Conservation (phyloP, 2,797 vertebrate genomes). For the Diglossa cyanea region DNA sequence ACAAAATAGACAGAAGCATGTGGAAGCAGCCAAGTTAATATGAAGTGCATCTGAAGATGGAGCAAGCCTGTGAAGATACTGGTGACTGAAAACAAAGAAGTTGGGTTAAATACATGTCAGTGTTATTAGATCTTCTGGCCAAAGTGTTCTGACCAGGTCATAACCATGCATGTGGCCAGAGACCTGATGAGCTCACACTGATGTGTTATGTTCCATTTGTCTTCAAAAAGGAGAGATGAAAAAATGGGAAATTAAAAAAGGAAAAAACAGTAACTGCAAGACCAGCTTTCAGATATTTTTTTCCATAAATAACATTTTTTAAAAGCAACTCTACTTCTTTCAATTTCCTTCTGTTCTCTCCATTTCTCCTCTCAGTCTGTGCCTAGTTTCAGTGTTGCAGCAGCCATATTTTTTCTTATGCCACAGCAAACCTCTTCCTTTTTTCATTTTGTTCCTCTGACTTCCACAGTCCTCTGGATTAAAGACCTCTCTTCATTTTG, state of each 20-base stretch:
- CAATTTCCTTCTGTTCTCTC: background rate
- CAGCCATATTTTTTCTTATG: background rate
- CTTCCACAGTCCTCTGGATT: background rate
- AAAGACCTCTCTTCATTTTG: background rate
- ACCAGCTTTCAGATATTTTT: background rate
- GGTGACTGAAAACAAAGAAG: background rate
- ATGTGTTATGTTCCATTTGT: background rate
- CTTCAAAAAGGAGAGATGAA: background rate
- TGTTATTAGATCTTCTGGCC: background rate
- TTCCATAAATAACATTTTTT: background rate
- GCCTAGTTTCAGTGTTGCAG: background rate
- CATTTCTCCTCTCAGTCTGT: background rate
- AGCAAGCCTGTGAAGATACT: background rate
- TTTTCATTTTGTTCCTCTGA: background rate
- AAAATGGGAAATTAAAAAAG: background rate
- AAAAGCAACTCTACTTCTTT: background rate
- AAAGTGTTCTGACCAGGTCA: background rate
- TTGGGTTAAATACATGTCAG: background rate
- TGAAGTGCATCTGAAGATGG: background rate
- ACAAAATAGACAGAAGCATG: background rate
- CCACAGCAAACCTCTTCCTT: background rate
- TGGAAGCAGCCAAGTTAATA: background rate
- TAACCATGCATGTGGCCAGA: background rate
- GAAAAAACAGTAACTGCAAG: accelerated
- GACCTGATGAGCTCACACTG: background rate